Evolutionary conservation across 2,113 vertebrate species (phyloP), one percentile per base, ranked within the genome.

Genomic region (Halcyon malimbica): DNA sequence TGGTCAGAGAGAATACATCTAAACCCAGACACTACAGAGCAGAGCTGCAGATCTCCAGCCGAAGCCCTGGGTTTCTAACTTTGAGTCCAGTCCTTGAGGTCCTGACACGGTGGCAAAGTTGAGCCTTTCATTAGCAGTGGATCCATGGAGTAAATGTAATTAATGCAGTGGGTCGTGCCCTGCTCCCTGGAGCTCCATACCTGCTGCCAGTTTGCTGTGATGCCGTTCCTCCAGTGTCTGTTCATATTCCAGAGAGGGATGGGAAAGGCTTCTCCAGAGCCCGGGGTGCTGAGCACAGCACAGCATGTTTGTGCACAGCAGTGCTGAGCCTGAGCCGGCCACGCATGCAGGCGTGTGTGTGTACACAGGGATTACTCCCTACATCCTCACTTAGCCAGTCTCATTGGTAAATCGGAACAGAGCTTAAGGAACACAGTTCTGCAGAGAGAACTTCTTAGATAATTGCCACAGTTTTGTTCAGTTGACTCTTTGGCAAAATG

Each of bases 381-480:
- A 41, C n/a, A 56, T 13, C 84, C 84, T 35, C 16, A 9, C 48
- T 42, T 23, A 21, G 41, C 41, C 81, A 26, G 4, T 12, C 91
- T 80, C 78, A 3, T 85, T 77, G 94, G 82, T 74, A 85, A 80
- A 54, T 11, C 77, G 12, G 74, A 62, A 26, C 2, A 21, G 73
- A 89, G 89, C 4, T 81, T 42, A 79, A 84, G 87, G 60, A 87
- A 28, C 50, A 57, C 64, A 63, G 42, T 59, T 89, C 95, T 87
- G 64, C 89, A 50, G 96, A 76, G 91, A 89, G 65, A 76, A 48
- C 57, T 93, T 64, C 48, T 21, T 59, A 5, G 17, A 81, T 96
- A 93, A 95, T 96, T 94, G 81, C 70, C 84, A 62, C 79, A 6
- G 65, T 84, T 89, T 83, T 84, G 81, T 94, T 95, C 83, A 69